These are phyloP conservation scores for Hemiscyllium ocellatum DNA, from an alignment of 2,113 vertebrate genomes.

Conservation along the genomic window DNA sequence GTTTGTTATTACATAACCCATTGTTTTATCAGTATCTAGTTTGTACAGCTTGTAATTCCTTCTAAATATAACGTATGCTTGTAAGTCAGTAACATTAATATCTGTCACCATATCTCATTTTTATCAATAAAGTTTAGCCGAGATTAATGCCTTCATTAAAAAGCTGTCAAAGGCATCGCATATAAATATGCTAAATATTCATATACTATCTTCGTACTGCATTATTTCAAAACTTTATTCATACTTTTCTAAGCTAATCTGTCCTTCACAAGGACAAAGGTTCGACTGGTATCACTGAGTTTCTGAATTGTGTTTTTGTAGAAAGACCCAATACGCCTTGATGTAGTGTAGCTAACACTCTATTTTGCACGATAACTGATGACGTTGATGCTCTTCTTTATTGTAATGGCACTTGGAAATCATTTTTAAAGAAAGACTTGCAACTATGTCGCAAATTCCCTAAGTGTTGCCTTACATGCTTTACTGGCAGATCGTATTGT, in stretches of 20 bases:
- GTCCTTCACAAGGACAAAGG: background rate
- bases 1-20: background rate
- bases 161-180: background rate
- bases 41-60: background rate
- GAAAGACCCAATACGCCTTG: background rate
- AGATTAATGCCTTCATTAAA: conserved; percentile 2
- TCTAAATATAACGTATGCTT: background rate
- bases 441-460: background rate
- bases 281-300: background rate
- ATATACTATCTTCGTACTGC: background rate
- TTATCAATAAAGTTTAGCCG: background rate
- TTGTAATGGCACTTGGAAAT: background rate
- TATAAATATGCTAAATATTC: background rate
- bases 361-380: background rate
- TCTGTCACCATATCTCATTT: background rate
- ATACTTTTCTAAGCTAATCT: background rate
- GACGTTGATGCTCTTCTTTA: background rate
- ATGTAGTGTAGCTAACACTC: background rate
- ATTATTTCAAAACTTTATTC: background rate
- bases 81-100: background rate
- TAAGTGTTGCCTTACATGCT: too few species aligned
- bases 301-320: background rate
- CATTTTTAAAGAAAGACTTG: background rate
- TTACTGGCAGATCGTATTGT: background rate
- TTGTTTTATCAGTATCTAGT: conserved; percentile 11